These are phyloP conservation scores for Reinhardtius hippoglossoides DNA, from an alignment of 2,113 vertebrate genomes.

Conservation along the genomic window DNA sequence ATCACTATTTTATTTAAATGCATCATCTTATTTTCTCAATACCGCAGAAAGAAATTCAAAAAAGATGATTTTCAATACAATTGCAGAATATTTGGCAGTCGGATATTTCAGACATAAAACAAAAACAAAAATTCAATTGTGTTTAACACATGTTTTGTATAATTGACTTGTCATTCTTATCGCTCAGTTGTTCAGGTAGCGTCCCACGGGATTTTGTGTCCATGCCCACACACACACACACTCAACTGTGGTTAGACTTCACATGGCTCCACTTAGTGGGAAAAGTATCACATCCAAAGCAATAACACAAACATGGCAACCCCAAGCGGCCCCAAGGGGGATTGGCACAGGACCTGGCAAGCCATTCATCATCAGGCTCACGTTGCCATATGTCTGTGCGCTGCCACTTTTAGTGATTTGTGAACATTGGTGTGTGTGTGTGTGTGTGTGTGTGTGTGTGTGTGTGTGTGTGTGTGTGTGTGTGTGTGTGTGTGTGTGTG, in stretches of 20 bases:
- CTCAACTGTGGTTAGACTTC: slow-evolving; percentile 54
- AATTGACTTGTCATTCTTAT: background rate
- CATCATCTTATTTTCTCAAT: background rate
- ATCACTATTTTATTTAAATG: background rate
- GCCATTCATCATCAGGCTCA: slow-evolving; percentile 66
- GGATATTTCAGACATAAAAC: slow-evolving; percentile 14
- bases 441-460: background rate
- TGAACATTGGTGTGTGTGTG: slow-evolving; percentile 13
- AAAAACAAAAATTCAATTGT: background rate
- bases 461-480: background rate
- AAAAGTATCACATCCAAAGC: slow-evolving; percentile 73
- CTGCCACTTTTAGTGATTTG: slow-evolving; percentile 49
- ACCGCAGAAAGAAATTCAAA: background rate
- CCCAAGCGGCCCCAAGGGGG: slow-evolving; percentile 52
- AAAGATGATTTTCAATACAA: slow-evolving; percentile 7
- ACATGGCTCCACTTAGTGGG: slow-evolving; percentile 74
- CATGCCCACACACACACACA: slow-evolving; percentile 22
- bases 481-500: no score
- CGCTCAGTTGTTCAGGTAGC: slow-evolving; percentile 13
- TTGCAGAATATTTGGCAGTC: background rate
- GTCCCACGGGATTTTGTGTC: slow-evolving; percentile 22
- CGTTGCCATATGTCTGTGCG: slow-evolving; percentile 41
- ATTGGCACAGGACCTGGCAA: slow-evolving; percentile 67
- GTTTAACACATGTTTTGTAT: background rate
- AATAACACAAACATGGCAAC: slow-evolving; percentile 72